Base-by-base conservation (phyloP, 35 echinoderm and acorn worm species). In the Hemicentrotus pulcherrimus region DNA sequence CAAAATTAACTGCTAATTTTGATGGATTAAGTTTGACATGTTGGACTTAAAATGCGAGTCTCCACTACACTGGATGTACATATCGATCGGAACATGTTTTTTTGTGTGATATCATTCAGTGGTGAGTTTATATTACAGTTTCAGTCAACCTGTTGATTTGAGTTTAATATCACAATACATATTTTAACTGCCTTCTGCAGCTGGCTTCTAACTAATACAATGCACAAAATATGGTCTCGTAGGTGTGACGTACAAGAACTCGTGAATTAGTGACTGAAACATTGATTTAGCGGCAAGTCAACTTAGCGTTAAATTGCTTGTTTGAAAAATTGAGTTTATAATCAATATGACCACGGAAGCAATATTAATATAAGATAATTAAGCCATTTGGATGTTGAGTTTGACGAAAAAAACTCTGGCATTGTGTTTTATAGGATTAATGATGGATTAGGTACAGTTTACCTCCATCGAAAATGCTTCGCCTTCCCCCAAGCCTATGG, bases 331-430 rank as follows among this genome's bases (percentile, higher is more conserved):
- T 59, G 52, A 59, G 52, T 59, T 11, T 59, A 59, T 78, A 78
- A 78, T 78, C 65, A 78, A 78, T 78, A 78, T 18, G 65, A 78
- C 65, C 65, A n/a, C 65, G 65, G 65, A 78, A 78, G 65, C 65
- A 78, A 78, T 28, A 78, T 78, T 78, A n/a, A 78, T 78, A 78
- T 22, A 8, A 22, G 65, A 28, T 55, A 78, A 78, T 78, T n/a
- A 78, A 78, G 22, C 65, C 65, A 78, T 7, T 28, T 78, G 65
- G 65, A 78, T 78, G 19, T 24, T 30, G 24, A n/a, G 24, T 28
- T 78, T 4, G 6, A n/a, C 6, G 19, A 22, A 15, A 18, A 78
- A 78, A 22, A 78, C 65, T 78, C 65, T 78, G 22, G 65, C 24
- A 78, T 78, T 78, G 19, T n/a, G 65, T 78, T 78, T 78, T 28